Percentiles rank a stretch among this genome's conserved stretches.
Evolutionary conservation across 92 coral and sea anemone species (phyloP).

Genomic region (Zoanthus sansibaricus): DNA sequence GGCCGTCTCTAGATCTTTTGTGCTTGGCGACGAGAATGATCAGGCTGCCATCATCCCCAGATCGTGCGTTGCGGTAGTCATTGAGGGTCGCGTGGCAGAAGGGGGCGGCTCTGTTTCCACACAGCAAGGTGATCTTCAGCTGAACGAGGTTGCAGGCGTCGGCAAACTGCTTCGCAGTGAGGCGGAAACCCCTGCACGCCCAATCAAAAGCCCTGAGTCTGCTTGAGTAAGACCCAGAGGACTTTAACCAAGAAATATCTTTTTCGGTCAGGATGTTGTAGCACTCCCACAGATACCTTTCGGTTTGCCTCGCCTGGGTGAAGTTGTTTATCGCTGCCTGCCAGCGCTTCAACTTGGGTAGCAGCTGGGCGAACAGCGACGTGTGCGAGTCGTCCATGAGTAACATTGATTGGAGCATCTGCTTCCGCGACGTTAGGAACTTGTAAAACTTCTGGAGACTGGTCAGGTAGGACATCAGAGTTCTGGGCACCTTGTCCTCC

Average conservation of each 20-base stretch:
- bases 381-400: not conserved
- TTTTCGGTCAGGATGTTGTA: not conserved
- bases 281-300: not conserved
- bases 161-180: not conserved
- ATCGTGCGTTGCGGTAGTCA: not conserved
- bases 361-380: not conserved
- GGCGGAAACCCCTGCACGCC: not conserved
- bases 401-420: not conserved
- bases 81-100: not conserved
- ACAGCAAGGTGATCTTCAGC: not conserved
- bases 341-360: not conserved
- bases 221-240: no score
- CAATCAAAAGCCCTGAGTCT: no score
- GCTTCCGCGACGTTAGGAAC: not conserved
- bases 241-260: no score
- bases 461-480: conserved; percentile 12
- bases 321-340: not conserved
- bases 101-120: not conserved
- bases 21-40: not conserved
- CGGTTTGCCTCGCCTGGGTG: not conserved
- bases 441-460: conserved; percentile 19
- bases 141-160: not conserved
- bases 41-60: not conserved
- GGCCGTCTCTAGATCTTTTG: not conserved
- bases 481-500: conserved; percentile 22